Evolutionary conservation across 2,113 vertebrate species (phyloP).

Genomic region (Callocephalon fimbriatum): DNA sequence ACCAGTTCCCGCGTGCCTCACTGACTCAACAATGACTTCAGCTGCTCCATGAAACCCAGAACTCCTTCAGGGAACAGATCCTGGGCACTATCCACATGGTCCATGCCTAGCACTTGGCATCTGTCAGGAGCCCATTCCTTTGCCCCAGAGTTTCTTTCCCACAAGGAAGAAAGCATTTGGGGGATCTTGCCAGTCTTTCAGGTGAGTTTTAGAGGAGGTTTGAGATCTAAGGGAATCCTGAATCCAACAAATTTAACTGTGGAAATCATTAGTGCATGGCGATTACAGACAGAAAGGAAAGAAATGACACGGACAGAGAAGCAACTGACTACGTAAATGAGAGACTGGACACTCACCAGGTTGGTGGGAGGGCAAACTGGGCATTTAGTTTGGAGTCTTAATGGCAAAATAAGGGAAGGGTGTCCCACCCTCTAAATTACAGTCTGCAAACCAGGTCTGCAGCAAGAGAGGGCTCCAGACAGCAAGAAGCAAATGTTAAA

Average conservation of each 20-base stretch:
- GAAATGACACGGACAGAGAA: neutral
- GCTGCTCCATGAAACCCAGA: neutral
- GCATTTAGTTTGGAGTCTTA: neutral
- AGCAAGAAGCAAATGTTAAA: neutral
- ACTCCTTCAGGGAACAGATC: neutral
- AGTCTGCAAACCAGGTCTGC: neutral
- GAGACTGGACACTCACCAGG: neutral
- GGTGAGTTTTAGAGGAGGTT: neutral
- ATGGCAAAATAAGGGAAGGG: neutral
- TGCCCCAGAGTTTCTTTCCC: neutral
- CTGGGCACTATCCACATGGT: neutral
- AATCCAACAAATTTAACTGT: neutral
- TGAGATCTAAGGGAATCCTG: neutral
- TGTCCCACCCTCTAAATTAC: slow-evolving; percentile 24
- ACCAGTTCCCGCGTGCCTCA: neutral
- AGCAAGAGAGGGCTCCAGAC: neutral
- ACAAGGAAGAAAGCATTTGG: neutral
- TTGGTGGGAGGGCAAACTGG: neutral
- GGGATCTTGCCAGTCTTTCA: neutral
- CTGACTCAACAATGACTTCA: neutral
- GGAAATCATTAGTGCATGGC: neutral
- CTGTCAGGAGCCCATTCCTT: neutral
- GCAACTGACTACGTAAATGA: neutral
- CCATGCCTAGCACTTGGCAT: neutral
- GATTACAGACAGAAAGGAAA: neutral